Evolutionary conservation across 1,140 invertebrate genomes (phyloP).

Genomic region (Formica selysi): DNA sequence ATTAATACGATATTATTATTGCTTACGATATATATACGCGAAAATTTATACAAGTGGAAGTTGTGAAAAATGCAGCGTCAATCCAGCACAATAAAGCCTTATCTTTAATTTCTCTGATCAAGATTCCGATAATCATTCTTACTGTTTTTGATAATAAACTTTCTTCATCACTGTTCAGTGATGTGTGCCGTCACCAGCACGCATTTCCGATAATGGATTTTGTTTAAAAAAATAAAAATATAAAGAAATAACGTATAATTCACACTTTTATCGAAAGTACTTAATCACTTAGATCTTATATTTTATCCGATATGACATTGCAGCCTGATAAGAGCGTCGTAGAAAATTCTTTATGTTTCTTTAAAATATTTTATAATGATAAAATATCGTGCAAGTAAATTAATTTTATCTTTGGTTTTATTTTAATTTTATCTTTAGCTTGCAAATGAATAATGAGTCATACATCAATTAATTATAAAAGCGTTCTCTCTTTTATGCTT

Average conservation of each 20-base stretch:
- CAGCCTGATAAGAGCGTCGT: neutral
- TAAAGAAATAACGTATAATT: neutral
- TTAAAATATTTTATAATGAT: neutral
- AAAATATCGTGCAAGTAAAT: neutral
- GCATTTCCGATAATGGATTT: neutral
- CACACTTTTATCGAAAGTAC: neutral
- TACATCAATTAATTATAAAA: neutral
- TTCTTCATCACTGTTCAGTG: conserved; percentile 7
- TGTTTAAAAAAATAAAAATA: neutral
- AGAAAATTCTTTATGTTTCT: neutral
- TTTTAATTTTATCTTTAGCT: neutral
- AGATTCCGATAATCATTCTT: neutral
- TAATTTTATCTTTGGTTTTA: neutral
- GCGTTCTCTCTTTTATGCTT: neutral
- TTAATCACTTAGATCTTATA: neutral
- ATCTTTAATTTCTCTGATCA: conserved; percentile 5
- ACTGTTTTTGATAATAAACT: neutral
- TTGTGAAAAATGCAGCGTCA: neutral
- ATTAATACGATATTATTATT: too few species aligned
- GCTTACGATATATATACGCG: neutral
- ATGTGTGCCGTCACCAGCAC: too few species aligned
- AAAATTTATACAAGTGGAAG: neutral
- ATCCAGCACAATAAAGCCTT: neutral
- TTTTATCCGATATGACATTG: neutral
- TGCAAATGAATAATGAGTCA: neutral